These are phyloP conservation scores for Pimpla rufipes DNA, from an alignment of 2,888 invertebrate genomes.

Conservation along the genomic window DNA sequence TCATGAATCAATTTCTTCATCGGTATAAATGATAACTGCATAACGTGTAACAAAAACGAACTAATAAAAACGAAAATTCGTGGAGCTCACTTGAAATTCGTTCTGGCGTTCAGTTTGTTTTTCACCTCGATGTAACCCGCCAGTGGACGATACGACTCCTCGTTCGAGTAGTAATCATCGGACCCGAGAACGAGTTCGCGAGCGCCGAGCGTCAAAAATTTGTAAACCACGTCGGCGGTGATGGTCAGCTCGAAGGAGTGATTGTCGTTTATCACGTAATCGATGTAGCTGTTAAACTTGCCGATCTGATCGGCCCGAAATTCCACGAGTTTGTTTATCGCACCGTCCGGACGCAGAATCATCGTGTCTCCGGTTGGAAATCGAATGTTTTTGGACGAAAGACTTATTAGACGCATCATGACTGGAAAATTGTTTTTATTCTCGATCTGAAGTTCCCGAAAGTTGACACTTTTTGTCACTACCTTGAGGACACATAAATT, in stretches of 20 bases:
- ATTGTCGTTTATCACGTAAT: constrained; percentile 84
- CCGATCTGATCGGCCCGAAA: constrained; percentile 77
- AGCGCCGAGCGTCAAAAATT: constrained; percentile 78
- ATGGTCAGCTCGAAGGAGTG: constrained; percentile 84
- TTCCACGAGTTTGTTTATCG: constrained; percentile 67
- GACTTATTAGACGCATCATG: constrained; percentile 72
- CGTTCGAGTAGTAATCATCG: constrained; percentile 83
- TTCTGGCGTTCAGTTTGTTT: constrained; percentile 74
- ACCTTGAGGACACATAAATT: constrained; percentile 72
- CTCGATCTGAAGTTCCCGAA: constrained; percentile 79
- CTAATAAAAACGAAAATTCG: too few relatives aligned
- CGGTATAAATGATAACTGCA: background rate
- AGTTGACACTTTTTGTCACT: constrained; percentile 76
- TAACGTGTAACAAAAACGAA: background rate
- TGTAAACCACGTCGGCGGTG: constrained; percentile 83
- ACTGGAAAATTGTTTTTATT: constrained; percentile 84
- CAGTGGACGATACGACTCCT: constrained; percentile 80
- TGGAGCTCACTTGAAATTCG: constrained; percentile 72
- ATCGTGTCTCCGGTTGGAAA: constrained; percentile 73
- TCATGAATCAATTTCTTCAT: too few relatives aligned
- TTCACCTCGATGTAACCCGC: constrained; percentile 70
- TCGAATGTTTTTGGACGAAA: constrained; percentile 62
- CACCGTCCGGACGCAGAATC: constrained; percentile 68
- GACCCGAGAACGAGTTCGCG: constrained; percentile 79
- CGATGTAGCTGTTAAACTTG: constrained; percentile 82